Evolutionary conservation across 2,888 invertebrate genomes (phyloP), one percentile per base, ranked within the genome.

Genomic region (Tribolium freemani): DNA sequence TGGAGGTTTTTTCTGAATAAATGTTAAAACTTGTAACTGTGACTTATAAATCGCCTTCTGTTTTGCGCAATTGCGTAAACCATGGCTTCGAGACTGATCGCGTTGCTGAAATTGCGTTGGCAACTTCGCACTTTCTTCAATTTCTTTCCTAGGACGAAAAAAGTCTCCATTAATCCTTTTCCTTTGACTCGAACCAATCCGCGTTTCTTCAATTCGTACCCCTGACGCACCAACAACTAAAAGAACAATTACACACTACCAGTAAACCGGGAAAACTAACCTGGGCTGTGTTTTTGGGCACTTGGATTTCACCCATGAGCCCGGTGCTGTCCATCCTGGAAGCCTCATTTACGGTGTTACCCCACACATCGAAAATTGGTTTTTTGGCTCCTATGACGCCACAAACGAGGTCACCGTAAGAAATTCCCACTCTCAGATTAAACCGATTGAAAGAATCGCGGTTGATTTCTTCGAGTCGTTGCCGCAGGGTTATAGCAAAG

Each of bases 321-420:
- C 98, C 98, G 0, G 96, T 96, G 45, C 94, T 94, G 87, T 98
- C 98, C 98, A 98, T 98, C 45, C 98, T 90, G n/a, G 96, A 95
- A 1, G 98, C 97, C 80, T 97, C 96, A 87, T 98, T 98, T 0
- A 98, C 97, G 0, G 97, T 98, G 86, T 98, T 96, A 0, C 97
- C 97, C 97, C 97, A 98, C 78, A 98, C 96, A 85, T 98, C 98
- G 87, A 96, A 98, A 74, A 97, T 97, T 0, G 98, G 97, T 85
- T 98, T 97, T 53, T 96, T 90, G 0, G 97, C 97, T 1, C 97
- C 98, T 77, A 98, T 97, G 0, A 98, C 98, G 0, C 97, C 98
- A 76, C 97, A 96, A 3, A 97, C 97, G 11, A 97, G 88, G 0
- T 96, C 95, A 0, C 98, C 97, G 84, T 95, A 95, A 82, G 96